Base-by-base conservation (phyloP, 2,113 vertebrate genomes). In the Thunnus maccoyii region DNA sequence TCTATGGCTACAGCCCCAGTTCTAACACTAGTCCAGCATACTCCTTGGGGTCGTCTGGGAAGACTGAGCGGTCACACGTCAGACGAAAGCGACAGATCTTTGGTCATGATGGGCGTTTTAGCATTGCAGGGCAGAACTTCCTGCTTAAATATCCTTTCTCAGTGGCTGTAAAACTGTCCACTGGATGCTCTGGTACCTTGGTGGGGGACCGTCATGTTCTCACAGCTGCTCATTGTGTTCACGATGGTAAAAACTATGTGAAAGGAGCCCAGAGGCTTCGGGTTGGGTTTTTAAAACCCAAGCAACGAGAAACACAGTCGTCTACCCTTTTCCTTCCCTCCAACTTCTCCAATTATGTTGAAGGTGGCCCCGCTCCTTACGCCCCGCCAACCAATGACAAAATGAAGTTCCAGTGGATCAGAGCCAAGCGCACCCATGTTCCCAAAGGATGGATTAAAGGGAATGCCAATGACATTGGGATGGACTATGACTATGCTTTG, bases 401-500 rank as follows among this genome's bases (percentile, higher is more conserved):
- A 88, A 97, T 97, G 96, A 98, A 97, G 88, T 99, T 99, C 94
- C 98, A 99, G 86, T 99, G 98, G 98, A 99, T 99, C 88, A 94
- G 98, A 18, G 98, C 97, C 85, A 98, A 96, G 90, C 96, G 98
- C 80, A 99, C 98, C 0, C 97, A 98, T 0, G 97, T 99, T n/a
- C 98, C 98, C 72, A 99, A 99, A 88, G 98, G 98, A 18, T 99
- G 98, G 98, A 97, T 99, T 86, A 98, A 98, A 93, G 97, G 97
- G 46, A 98, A 96, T 0, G 97, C 97, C 78, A 99, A 98, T 1
- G 98, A 99, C 82, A 97, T 99, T 1, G 97, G 98, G 62, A 99
- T 99, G 98, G 98, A 99, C 96, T 99, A 99, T n/a, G 98, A 99
- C 93, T 99, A 99, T 6, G 97, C 98, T 5, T 91, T 99, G 36